phyloP scores from a whole-genome alignment of 2,888 invertebrate genomes.

The Ceratothoa steindachneri region DNA sequence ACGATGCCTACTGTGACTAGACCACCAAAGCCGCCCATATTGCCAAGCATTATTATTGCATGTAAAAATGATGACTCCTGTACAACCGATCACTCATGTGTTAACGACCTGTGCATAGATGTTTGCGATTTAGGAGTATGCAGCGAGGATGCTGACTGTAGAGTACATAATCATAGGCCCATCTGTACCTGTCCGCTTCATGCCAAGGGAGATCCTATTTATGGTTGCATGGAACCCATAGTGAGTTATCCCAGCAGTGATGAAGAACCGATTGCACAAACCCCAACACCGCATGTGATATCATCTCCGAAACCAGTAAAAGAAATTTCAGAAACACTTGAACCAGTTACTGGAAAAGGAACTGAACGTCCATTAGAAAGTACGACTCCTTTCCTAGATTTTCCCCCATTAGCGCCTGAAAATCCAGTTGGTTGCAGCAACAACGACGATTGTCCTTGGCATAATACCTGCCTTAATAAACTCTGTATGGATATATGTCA shows the following conservation, averaged over 20 bases:
- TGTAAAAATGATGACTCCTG: conserved; percentile 31
- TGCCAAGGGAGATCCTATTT: conserved; percentile 56
- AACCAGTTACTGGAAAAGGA: neutral
- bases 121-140: conserved; percentile 59
- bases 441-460: conserved; percentile 63
- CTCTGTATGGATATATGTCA: conserved; percentile 79
- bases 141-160: conserved; percentile 49
- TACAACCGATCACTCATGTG: conserved; percentile 32
- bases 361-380: conserved; percentile 59
- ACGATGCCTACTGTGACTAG: conserved; percentile 1
- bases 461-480: conserved; percentile 63
- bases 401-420: conserved; percentile 16
- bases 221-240: conserved; percentile 11
- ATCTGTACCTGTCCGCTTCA: conserved; percentile 64
- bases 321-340: neutral
- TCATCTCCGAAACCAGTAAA: neutral
- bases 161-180: conserved; percentile 50
- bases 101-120: conserved; percentile 53
- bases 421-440: conserved; percentile 39
- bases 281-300: neutral
- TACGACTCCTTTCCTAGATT: neutral
- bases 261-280: neutral
- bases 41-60: neutral
- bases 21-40: conserved; percentile 4
- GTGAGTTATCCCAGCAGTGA: neutral